phyloP scores from a whole-genome alignment of 2,797 vertebrate species.

The Parambassis ranga region DNA sequence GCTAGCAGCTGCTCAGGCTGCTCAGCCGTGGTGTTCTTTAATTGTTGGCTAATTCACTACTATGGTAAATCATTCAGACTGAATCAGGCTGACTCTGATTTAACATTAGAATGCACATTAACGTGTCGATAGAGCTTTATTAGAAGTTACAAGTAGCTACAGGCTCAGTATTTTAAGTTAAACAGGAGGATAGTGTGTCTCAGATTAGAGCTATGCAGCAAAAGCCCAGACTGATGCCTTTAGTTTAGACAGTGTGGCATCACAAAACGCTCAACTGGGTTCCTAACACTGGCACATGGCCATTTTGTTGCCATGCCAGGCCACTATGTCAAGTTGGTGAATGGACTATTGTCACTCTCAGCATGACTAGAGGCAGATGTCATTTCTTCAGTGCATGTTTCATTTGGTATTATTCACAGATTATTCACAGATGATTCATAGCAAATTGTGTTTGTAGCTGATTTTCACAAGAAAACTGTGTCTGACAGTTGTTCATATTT shows the following conservation, averaged over 20 bases:
- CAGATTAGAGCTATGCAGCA: conserved; percentile 21
- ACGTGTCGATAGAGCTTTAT: conserved; percentile 24
- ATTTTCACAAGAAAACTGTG: neutral
- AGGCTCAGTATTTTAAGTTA: conserved; percentile 14
- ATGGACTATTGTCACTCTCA: conserved; percentile 69
- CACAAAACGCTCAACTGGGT: conserved; percentile 34
- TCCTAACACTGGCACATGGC: conserved; percentile 34
- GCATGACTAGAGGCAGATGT: conserved; percentile 62
- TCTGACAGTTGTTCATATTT: no score
- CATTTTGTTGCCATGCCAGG: conserved; percentile 26
- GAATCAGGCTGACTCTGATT: conserved; percentile 53
- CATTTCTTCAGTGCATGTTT: conserved; percentile 44
- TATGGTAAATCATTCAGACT: conserved; percentile 42
- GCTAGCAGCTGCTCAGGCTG: conserved; percentile 47
- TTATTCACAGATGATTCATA: conserved; percentile 29
- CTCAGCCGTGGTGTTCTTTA: conserved; percentile 40
- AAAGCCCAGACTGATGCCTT: conserved; percentile 37
- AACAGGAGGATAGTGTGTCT: conserved; percentile 9
- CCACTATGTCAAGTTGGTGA: conserved; percentile 61
- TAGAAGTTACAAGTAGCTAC: conserved; percentile 24
- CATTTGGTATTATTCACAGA: conserved; percentile 36
- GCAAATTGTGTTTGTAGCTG: neutral
- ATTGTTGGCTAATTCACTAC: conserved; percentile 54
- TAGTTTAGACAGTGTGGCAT: conserved; percentile 53
- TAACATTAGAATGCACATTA: conserved; percentile 34